These are phyloP conservation scores for Nipponacmea schrenckii DNA, from an alignment of 2,888 invertebrate species.

Conservation along the genomic window DNA sequence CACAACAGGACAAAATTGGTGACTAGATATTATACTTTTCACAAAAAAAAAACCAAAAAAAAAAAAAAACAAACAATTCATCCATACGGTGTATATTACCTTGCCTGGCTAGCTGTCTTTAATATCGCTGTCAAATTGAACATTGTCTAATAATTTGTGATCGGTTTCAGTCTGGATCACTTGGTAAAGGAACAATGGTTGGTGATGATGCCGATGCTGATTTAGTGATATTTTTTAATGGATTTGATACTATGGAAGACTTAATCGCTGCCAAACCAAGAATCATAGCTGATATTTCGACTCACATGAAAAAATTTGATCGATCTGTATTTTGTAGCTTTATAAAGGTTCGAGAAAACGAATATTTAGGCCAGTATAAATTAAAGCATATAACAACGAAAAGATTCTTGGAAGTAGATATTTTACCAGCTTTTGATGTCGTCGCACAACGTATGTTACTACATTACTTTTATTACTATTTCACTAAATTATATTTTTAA, in stretches of 20 bases:
- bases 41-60: no score
- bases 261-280: not conserved
- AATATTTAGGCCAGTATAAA: no score
- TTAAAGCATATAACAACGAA: not conserved
- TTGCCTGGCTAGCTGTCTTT: no score
- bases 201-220: not conserved
- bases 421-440: not conserved
- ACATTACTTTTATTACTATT: no score
- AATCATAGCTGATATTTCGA: not conserved
- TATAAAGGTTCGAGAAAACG: not conserved
- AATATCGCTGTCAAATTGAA: no score
- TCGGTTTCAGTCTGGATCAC: not conserved
- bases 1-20: no score
- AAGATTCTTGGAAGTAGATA: not conserved
- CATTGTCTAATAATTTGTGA: no score
- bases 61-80: no score
- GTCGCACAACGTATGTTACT: no score
- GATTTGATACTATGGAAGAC: not conserved
- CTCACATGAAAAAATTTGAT: not conserved
- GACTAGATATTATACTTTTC: no score
- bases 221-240: not conserved
- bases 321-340: not conserved
- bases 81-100: no score
- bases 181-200: not conserved
- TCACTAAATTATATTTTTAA: no score